Evolutionary conservation across 2,113 vertebrate genomes (phyloP).

Genomic region (Nerophis lumbriciformis): DNA sequence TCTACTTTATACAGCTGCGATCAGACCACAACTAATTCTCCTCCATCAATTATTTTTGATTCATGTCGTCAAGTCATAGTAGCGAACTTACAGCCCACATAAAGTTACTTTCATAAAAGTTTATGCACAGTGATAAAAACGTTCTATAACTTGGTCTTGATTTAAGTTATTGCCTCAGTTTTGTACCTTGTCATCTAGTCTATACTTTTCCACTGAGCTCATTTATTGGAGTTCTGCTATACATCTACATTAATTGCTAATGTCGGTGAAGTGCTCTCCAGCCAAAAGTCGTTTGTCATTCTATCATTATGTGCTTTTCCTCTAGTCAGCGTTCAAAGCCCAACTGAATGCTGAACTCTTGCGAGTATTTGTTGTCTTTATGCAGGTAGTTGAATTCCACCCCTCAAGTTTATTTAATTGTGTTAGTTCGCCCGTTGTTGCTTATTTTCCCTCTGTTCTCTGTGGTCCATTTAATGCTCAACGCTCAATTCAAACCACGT

Average conservation of each 20-base stretch:
- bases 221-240: constrained; percentile 11
- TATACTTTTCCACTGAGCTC: constrained; percentile 2
- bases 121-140: not conserved
- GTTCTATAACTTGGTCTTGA: not conserved
- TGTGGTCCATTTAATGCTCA: constrained; percentile 47
- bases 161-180: constrained; percentile 12
- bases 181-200: constrained; percentile 4
- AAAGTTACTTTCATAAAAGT: constrained; percentile 1
- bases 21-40: not conserved
- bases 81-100: not conserved
- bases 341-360: constrained; percentile 10
- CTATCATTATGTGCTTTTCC: constrained; percentile 18
- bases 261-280: constrained; percentile 17
- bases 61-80: not conserved
- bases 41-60: not conserved
- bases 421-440: constrained; percentile 31
- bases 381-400: not conserved
- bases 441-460: constrained; percentile 30
- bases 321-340: constrained; percentile 7
- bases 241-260: constrained; percentile 16
- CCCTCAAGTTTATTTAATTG: constrained; percentile 10
- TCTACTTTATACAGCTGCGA: not conserved
- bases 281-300: constrained; percentile 16
- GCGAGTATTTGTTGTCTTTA: constrained; percentile 10
- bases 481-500: constrained; percentile 59